Base-by-base conservation (phyloP, 2,888 invertebrate species). In the Ypsolopha sequella region DNA sequence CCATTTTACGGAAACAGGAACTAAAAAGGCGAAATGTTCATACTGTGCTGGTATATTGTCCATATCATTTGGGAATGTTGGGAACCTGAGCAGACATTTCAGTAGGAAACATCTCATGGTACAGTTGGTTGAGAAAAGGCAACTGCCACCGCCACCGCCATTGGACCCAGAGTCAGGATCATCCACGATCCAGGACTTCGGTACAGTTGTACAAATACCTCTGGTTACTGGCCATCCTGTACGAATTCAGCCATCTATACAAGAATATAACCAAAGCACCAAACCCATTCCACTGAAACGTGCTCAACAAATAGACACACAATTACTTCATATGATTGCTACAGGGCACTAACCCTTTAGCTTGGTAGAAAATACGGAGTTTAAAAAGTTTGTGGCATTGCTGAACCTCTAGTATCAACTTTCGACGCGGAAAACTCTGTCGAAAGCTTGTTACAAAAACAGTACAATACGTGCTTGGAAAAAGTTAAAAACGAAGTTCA, bases 291-390 rank as follows among this genome's bases (percentile, higher is more conserved):
- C 44, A 36, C 48, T 39, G 3, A 24, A 39, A 2, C 48, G 45
- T 11, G 34, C 52, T 0, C 13, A 51, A 33, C 10, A 35, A 13
- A 14, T 56, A 7, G 54, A 56, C 34, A 38, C 49, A 6, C 54
- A 56, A 10, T 36, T 56, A 0, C 6, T 56, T 6, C 6, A 7
- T 7, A 53, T 54, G 53, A 53, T 56, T 24, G 52, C 54, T 0
- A 41, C 48, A n/a, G 54, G 48, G 0, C 43, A 56, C 46, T 41
- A 54, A 13, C 51, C 54, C 1, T 53, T 55, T n/a, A 11, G n/a
- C 9, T 44, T 58, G 2, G 56, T 60, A 1, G 57, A 58, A 6
- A 54, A 55, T 0, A 6, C 4, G 8, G 56, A 58, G 34, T 58
- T 56, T 33, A 48, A 36, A 10, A 50, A 52, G 39, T 41, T 50